Conservation (phyloP, 2,888 invertebrate genomes). For the Spilarctia lutea region DNA sequence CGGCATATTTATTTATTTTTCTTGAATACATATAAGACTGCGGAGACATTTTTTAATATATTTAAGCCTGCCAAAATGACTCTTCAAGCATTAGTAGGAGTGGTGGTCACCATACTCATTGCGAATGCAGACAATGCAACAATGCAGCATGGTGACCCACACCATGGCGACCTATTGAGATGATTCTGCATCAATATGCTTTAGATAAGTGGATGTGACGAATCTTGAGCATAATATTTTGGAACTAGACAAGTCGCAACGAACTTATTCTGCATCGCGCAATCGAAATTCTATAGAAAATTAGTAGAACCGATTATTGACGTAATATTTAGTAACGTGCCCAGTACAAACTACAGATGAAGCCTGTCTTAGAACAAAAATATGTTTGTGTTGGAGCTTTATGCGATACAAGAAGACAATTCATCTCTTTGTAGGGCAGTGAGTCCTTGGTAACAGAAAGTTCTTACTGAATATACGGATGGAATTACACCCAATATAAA, state of each 20-base stretch:
- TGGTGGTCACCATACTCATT: no score
- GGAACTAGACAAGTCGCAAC: background rate
- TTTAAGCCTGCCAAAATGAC: no score
- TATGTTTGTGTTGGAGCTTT: background rate
- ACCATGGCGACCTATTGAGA: no score
- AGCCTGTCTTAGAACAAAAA: background rate
- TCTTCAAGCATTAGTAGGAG: no score
- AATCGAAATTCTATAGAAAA: background rate
- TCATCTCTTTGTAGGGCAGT: background rate
- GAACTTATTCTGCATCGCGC: background rate
- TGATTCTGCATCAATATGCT: background rate
- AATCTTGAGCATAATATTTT: background rate
- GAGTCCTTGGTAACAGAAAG: no score
- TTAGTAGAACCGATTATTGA: background rate
- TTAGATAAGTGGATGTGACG: background rate
- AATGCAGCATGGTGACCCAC: no score
- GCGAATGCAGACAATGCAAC: no score
- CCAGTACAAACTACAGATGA: background rate
- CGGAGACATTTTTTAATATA: background rate
- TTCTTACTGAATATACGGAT: background rate
- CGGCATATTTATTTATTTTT: no score
- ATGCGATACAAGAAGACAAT: no score
- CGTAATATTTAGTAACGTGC: background rate
- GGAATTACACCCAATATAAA: background rate
- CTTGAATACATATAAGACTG: background rate